Evolutionary conservation across 2,113 vertebrate species (phyloP), one percentile per base, ranked within the genome.

Genomic region (Hoplias malabaricus): DNA sequence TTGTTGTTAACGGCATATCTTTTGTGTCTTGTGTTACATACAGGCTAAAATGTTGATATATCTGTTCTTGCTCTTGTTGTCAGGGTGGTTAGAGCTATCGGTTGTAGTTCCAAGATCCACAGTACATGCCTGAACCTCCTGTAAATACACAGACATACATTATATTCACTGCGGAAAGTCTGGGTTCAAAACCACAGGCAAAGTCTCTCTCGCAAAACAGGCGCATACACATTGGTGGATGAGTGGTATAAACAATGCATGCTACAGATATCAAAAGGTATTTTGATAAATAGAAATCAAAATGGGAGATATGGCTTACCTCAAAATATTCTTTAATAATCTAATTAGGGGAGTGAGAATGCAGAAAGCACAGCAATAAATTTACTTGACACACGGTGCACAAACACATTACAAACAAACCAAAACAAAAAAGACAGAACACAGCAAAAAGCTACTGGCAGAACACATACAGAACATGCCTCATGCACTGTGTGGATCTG

Each of bases 311-410:
- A 87, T 90, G 90, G 91, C 96, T 98, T 96, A 99, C 97, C 97
- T 99, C 93, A 61, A 96, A 97, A 93, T 94, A 96, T 91, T 96
- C 93, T 95, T 96, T 99, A 92, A 99, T 93, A 92, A 94, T 96
- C 97, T 99, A 96, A 95, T 90, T 92, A 92, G 85, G 91, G 93
- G 86, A 92, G 92, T 92, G 94, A 82, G 82, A 94, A 94, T 94
- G 93, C 92, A 95, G 94, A 94, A 93, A 95, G 93, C 93, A 94
- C 92, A 92, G 93, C 93, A 93, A 94, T 92, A 91, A 94, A 89
- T 94, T 94, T 94, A 89, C 92, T 89, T 90, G 92, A 94, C 92
- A 96, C 91, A 94, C 90, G 93, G 92, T 91, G 89, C 94, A 93
- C 88, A 91, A 77, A 72, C 31, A 77, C 74, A 78, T 87, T 88